A percentile compares a stretch with the other conserved stretches of the same genome.
Evolutionary conservation across 2,888 invertebrate species (phyloP).

Genomic region (Luperina testacea): DNA sequence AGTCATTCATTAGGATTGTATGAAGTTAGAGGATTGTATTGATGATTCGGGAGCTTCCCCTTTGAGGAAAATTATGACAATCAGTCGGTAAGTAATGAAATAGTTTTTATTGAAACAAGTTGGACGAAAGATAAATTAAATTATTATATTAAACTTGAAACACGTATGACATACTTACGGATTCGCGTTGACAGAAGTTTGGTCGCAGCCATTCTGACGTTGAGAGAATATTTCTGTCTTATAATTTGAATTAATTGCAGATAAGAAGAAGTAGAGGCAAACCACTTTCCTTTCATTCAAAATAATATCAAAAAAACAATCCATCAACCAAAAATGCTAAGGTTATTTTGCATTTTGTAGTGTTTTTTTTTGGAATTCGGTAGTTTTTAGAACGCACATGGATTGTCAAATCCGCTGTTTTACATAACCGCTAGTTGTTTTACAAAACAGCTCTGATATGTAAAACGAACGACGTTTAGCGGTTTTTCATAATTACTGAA

Average conservation of each 20-base stretch:
- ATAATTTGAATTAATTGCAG: not conserved
- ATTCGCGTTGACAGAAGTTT: slow-evolving; percentile 29
- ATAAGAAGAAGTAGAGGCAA: not conserved
- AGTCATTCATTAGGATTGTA: not conserved
- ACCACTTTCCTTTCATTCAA: not conserved
- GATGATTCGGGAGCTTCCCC: not conserved
- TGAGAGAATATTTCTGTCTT: not conserved
- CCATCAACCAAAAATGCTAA: too few relatives aligned
- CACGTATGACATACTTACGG: slow-evolving; percentile 1
- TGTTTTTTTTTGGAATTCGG: too few relatives aligned
- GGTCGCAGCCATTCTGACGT: not conserved
- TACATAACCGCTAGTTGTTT: not conserved
- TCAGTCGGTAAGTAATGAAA: not conserved
- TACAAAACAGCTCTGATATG: too few relatives aligned
- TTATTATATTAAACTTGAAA: slow-evolving; percentile 15
- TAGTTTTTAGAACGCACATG: not conserved
- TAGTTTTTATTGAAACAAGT: not conserved
- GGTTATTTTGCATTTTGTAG: not conserved
- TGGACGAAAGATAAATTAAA: slow-evolving; percentile 5
- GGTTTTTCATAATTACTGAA: not conserved
- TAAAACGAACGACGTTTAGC: not conserved
- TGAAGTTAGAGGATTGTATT: not conserved
- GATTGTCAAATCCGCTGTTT: not conserved
- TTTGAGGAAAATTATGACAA: not conserved
- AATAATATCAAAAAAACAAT: not conserved